These are phyloP conservation scores for Marmota flaviventris DNA, from an alignment of 2,113 vertebrate genomes.

Conservation along the genomic window DNA sequence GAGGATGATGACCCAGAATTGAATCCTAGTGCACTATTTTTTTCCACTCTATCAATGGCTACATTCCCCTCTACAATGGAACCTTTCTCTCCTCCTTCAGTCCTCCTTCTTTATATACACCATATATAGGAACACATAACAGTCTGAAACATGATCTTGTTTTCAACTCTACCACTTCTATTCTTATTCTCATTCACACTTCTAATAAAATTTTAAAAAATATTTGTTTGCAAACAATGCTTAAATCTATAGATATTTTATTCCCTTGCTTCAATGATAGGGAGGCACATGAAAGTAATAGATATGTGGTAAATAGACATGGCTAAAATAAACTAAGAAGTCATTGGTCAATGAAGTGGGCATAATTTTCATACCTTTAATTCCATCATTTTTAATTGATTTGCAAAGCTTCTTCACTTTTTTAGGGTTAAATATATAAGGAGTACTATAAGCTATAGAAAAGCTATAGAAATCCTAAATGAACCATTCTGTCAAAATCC, in stretches of 20 bases:
- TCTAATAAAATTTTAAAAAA: slow-evolving; percentile 41
- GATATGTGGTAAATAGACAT: slow-evolving; percentile 1
- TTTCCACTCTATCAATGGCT: slow-evolving; percentile 11
- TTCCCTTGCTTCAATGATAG: slow-evolving; percentile 39
- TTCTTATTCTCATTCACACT: slow-evolving; percentile 36
- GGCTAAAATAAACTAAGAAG: slow-evolving; percentile 27
- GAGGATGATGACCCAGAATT: background rate
- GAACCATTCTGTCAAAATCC: background rate
- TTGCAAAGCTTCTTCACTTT: background rate
- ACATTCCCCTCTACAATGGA: background rate
- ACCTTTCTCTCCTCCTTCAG: background rate
- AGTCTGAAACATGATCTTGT: slow-evolving; percentile 40
- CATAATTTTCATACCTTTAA: slow-evolving; percentile 31
- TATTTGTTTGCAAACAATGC: background rate
- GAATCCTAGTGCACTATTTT: slow-evolving; percentile 28
- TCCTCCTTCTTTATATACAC: background rate
- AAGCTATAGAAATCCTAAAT: background rate
- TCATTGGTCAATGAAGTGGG: slow-evolving; percentile 8
- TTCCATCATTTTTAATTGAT: slow-evolving; percentile 29
- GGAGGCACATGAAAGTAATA: background rate
- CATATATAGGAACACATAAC: background rate
- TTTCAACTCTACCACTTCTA: slow-evolving; percentile 46
- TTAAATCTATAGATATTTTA: slow-evolving; percentile 43
- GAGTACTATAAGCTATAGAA: background rate
- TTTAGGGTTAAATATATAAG: slow-evolving; percentile 43